Conservation (phyloP, 2,888 invertebrate genomes). For the Blera fallax region DNA sequence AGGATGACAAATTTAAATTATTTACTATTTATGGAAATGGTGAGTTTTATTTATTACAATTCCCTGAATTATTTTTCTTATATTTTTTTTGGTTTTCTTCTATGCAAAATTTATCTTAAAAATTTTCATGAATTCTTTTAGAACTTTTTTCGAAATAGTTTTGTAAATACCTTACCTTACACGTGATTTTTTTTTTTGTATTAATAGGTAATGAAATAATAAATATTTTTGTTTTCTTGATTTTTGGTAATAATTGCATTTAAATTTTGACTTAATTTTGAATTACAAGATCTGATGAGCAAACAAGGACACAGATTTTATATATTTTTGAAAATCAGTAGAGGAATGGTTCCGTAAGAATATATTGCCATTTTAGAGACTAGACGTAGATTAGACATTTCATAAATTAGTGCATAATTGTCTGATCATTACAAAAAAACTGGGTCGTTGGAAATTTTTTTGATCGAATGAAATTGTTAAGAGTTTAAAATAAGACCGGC, state of each 20-base stretch:
- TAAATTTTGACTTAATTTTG: neutral
- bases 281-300: neutral
- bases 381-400: too few species aligned
- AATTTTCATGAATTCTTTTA: neutral
- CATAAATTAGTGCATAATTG: too few species aligned
- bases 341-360: too few species aligned
- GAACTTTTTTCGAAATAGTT: neutral
- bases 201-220: neutral
- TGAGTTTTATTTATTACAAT: constrained; percentile 77
- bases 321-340: too few species aligned
- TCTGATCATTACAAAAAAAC: too few species aligned
- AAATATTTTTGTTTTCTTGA: neutral
- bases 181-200: neutral
- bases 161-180: neutral
- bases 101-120: neutral
- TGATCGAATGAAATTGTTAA: too few species aligned
- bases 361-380: too few species aligned
- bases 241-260: constrained; percentile 42
- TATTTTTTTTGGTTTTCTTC: neutral
- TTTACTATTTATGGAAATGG: constrained; percentile 82
- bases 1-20: constrained; percentile 81
- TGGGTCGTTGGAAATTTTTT: too few species aligned
- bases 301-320: neutral
- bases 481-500: too few species aligned
- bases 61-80: constrained; percentile 17